These are phyloP conservation scores for Pogonognathellus flavescens DNA, from an alignment of 1,140 invertebrate species.

Conservation along the genomic window DNA sequence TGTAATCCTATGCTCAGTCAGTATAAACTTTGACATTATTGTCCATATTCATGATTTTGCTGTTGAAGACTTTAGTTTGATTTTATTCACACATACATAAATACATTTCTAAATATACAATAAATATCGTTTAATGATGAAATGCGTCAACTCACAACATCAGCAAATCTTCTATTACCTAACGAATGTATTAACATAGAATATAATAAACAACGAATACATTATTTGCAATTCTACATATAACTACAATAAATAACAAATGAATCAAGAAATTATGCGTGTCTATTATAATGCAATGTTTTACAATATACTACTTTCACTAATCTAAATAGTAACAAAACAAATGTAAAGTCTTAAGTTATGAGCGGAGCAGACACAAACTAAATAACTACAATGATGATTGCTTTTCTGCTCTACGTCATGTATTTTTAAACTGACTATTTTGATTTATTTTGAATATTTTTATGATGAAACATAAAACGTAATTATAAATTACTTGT, in stretches of 20 bases:
- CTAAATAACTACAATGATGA: background rate
- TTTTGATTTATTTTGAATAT: background rate
- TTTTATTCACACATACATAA: no score
- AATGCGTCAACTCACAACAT: background rate
- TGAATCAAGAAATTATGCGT: background rate
- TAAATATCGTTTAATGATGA: no score
- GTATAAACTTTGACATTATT: no score
- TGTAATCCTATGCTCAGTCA: no score
- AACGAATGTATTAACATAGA: background rate
- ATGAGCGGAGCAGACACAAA: background rate
- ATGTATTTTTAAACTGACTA: constrained; percentile 15
- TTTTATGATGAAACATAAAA: background rate
- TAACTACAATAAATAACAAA: constrained; percentile 21
- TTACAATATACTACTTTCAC: background rate
- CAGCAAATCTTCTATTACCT: background rate
- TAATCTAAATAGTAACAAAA: constrained; percentile 5
- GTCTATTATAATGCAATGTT: background rate
- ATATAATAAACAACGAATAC: no score
- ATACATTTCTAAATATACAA: no score
- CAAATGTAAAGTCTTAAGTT: constrained; percentile 26
- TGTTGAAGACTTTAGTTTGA: no score
- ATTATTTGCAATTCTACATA: background rate
- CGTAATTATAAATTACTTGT: no score
- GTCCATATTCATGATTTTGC: no score
- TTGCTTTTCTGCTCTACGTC: constrained; percentile 10